Evolutionary conservation across 1,140 invertebrate genomes (phyloP), one percentile per base, ranked within the genome.

Genomic region (Macrotrachela quadricornifera): DNA sequence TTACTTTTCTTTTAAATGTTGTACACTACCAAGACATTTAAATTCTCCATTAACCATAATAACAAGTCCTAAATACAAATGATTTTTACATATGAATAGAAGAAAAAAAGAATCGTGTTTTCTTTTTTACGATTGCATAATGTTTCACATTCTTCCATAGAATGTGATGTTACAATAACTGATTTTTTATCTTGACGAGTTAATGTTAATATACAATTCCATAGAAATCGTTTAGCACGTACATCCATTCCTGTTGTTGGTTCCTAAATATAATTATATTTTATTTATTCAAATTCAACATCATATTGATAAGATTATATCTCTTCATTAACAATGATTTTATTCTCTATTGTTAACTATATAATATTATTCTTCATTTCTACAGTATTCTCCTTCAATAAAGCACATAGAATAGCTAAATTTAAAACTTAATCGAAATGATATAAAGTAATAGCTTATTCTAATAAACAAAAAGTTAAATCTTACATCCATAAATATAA

Each of bases 401-500:
- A 4, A 30, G 8, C 2, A 30, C 46, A 37, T 16, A 50, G 44
- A 38, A 14, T 17, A 56, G 18, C 6, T 40, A 41, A 39, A 6
- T 16, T 38, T 18, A 10, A 40, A 49, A n/a, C n/a, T n/a, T n/a
- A n/a, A n/a, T n/a, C n/a, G n/a, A n/a, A n/a, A n/a, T n/a, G n/a
- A n/a, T n/a, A 17, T n/a, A 45, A 57, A 30, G 57, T 56, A 51
- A 58, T 57, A 11, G 58, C 42, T 13, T 56, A 49, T 17, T 48
- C 39, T 1, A 52, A 42, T 10, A 6, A 37, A 10, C n/a, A n/a
- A n/a, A n/a, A n/a, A n/a, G n/a, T n/a, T 14, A 41, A 17, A 21
- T 21, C 15, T 53, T 39, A 49, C 53, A 38, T 54, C 87, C 68
- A 90, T 74, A 51, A 87, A 75, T 18, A 90, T 77, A 1, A 87